Evolutionary conservation across 2,888 invertebrate genomes (phyloP).

Genomic region (Cynaeus angustus): DNA sequence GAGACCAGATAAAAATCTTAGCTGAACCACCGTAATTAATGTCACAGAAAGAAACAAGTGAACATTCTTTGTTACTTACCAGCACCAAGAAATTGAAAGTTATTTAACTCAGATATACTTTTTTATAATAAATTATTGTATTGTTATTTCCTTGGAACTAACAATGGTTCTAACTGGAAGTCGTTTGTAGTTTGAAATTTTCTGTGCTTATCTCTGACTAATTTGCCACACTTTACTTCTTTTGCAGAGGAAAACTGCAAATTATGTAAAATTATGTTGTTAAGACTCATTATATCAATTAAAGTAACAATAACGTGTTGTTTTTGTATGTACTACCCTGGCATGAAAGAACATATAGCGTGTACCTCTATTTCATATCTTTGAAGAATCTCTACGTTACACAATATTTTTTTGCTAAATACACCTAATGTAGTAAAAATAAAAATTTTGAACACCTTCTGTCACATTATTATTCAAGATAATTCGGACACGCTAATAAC

Average conservation of each 20-base stretch:
- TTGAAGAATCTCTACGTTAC: slow-evolving; percentile 18
- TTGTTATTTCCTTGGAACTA: background rate
- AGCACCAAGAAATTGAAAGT: background rate
- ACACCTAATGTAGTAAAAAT: slow-evolving; percentile 18
- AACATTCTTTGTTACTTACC: background rate
- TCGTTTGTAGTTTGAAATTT: too few species aligned
- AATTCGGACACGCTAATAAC: slow-evolving; percentile 27
- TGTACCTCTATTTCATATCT: slow-evolving; percentile 15
- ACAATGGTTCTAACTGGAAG: background rate
- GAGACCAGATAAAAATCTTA: background rate
- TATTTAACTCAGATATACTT: background rate
- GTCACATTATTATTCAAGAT: slow-evolving; percentile 33
- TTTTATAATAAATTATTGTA: slow-evolving; percentile 18
- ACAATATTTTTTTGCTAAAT: slow-evolving; percentile 23
- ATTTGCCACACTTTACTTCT: slow-evolving; percentile 9
- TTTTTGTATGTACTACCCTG: slow-evolving; percentile 21
- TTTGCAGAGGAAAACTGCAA: slow-evolving; percentile 18
- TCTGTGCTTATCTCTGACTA: background rate
- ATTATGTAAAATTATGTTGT: slow-evolving; percentile 34
- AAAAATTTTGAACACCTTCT: slow-evolving; percentile 15
- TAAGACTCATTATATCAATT: slow-evolving; percentile 33
- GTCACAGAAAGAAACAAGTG: background rate
- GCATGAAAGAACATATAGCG: slow-evolving; percentile 17
- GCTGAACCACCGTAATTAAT: slow-evolving; percentile 3
- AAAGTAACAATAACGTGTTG: slow-evolving; percentile 26